phyloP scores from a whole-genome alignment of 2,113 vertebrate species.

The Arizona elegans region DNA sequence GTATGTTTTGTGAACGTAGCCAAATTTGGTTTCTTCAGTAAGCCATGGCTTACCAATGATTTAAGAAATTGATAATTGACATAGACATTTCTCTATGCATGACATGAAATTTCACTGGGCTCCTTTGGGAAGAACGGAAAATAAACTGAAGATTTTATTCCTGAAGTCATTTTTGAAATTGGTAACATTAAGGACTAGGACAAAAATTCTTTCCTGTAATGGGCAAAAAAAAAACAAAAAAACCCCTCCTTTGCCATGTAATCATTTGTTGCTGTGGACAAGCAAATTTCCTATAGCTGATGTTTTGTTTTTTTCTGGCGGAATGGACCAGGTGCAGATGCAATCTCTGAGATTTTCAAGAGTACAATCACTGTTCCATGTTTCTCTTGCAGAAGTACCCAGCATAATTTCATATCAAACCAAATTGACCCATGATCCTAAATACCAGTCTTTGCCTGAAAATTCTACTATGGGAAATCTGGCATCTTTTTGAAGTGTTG shows the following conservation, averaged over 20 bases:
- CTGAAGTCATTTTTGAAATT: background rate
- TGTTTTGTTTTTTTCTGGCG: background rate
- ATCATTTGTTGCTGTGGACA: background rate
- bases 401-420: background rate
- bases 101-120: constrained; percentile 16
- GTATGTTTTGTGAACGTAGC: background rate
- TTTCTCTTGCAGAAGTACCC: background rate
- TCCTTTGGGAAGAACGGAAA: background rate
- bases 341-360: background rate
- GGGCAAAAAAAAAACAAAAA: background rate
- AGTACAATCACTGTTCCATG: background rate
- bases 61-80: background rate
- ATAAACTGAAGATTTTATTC: background rate
- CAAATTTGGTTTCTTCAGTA: background rate
- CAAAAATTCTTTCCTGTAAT: background rate
- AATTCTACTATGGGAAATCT: background rate
- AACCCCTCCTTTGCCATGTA: background rate
- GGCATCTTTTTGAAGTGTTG: background rate
- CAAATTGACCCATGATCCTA: background rate
- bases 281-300: background rate
- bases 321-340: too few relatives aligned
- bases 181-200: background rate
- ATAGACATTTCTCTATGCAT: background rate
- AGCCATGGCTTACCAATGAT: background rate
- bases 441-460: background rate